Evolutionary conservation across 1,140 invertebrate species (phyloP).

Genomic region (Conus betulinus): DNA sequence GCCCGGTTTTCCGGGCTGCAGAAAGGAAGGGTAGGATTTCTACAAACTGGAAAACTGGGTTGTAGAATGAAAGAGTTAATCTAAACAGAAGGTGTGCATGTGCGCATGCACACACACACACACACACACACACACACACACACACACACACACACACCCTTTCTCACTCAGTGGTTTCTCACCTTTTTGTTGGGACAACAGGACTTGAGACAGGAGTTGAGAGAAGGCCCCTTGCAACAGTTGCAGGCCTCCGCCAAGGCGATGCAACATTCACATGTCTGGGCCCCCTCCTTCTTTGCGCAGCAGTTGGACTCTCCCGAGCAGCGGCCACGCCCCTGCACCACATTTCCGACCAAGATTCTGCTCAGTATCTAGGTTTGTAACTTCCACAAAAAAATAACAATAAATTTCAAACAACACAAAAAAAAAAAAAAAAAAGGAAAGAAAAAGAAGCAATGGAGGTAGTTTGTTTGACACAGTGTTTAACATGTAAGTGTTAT

Average conservation of each 20-base stretch:
- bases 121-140: too few relatives aligned
- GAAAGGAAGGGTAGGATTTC: too few relatives aligned
- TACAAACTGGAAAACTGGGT: too few relatives aligned
- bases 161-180: neutral
- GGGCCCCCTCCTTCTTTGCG: conserved; percentile 20
- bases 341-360: neutral
- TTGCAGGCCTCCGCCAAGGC: conserved; percentile 33
- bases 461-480: too few relatives aligned
- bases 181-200: conserved; percentile 28
- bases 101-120: neutral
- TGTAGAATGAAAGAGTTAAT: too few relatives aligned
- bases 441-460: too few relatives aligned
- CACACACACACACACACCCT: too few relatives aligned
- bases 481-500: too few relatives aligned
- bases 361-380: too few relatives aligned
- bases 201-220: conserved; percentile 31
- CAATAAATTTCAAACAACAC: neutral
- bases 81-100: too few relatives aligned
- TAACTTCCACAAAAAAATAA: neutral
- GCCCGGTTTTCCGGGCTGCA: too few relatives aligned
- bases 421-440: neutral
- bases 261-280: conserved; percentile 31
- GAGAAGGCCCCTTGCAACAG: conserved; percentile 29
- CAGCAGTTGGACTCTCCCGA: conserved; percentile 22
- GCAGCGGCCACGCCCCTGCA: conserved; percentile 30